Evolutionary conservation across 2,888 invertebrate species (phyloP).

Genomic region (Axea sp.): DNA sequence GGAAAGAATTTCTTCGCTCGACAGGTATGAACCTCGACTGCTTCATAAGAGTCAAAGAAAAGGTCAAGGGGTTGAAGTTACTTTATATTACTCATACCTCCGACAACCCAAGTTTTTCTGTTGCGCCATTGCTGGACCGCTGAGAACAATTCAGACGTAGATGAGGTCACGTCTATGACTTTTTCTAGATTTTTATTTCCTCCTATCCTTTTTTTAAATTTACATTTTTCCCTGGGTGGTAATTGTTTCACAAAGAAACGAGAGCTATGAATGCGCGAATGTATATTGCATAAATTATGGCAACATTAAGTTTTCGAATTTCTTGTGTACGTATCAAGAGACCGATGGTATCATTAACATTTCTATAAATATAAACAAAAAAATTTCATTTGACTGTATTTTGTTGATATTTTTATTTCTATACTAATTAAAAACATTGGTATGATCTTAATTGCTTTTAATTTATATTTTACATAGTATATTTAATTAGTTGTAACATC

Average conservation of each 20-base stretch:
- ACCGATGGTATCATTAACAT: no score
- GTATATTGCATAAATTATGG: conserved; percentile 31
- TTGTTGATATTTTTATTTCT: no score
- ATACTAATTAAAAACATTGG: no score
- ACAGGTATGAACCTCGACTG: conserved; percentile 21
- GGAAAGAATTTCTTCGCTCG: conserved; percentile 13
- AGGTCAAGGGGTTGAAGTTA: conserved; percentile 25
- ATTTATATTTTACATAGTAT: no score
- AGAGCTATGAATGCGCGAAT: conserved; percentile 52
- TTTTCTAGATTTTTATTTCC: not conserved
- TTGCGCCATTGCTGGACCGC: conserved; percentile 13
- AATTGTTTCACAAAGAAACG: conserved; percentile 50
- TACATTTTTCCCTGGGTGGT: conserved; percentile 39
- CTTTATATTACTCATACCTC: conserved; percentile 43
- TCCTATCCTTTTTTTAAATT: conserved; percentile 4
- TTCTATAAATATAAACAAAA: no score
- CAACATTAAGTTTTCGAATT: conserved; percentile 6
- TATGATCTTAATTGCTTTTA: no score
- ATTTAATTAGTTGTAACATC: no score
- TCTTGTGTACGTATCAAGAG: not conserved
- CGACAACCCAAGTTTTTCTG: conserved; percentile 9
- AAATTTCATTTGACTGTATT: no score
- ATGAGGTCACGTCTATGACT: conserved; percentile 17
- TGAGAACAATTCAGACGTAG: conserved; percentile 44
- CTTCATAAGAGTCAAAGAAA: conserved; percentile 40